Conservation (phyloP, 2,888 invertebrate genomes). For the Cephus runcator region DNA sequence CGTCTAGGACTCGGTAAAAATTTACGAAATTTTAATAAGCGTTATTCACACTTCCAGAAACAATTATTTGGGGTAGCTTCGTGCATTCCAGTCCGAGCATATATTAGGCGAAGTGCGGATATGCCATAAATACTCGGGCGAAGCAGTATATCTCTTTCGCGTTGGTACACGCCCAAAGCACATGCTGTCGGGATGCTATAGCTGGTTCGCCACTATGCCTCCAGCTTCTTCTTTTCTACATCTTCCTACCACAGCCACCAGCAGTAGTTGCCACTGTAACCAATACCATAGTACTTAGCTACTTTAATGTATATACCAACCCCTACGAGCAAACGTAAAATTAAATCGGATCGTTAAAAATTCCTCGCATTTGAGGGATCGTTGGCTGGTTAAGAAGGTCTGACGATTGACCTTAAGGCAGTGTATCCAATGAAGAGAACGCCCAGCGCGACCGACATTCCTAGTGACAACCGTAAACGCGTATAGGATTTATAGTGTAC, state of each 20-base stretch:
- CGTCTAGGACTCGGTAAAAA: background rate
- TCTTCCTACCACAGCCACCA: conserved; percentile 15
- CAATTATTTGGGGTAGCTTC: conserved; percentile 59
- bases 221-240: conserved; percentile 27
- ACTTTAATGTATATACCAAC: too few relatives aligned
- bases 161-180: conserved; percentile 62
- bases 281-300: too few relatives aligned
- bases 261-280: too few relatives aligned
- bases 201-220: conserved; percentile 27
- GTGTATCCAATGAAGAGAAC: conserved; percentile 31
- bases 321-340: too few relatives aligned
- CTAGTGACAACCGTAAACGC: background rate
- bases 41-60: conserved; percentile 60
- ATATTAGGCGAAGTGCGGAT: conserved; percentile 56
- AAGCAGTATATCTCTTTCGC: conserved; percentile 63
- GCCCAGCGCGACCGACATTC: background rate
- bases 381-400: conserved; percentile 22
- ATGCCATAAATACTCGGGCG: conserved; percentile 63
- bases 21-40: conserved; percentile 48
- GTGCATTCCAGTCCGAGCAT: conserved; percentile 46
- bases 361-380: conserved; percentile 29
- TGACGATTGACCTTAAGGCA: conserved; percentile 53
- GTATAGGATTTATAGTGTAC: too few relatives aligned
- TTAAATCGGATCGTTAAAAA: conserved; percentile 36
- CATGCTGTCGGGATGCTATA: conserved; percentile 54